Percentiles rank a stretch among this genome's conserved stretches.
These are phyloP conservation scores for Callyntrura sp. DNA, from an alignment of 2,888 invertebrate species.

Conservation along the genomic window DNA sequence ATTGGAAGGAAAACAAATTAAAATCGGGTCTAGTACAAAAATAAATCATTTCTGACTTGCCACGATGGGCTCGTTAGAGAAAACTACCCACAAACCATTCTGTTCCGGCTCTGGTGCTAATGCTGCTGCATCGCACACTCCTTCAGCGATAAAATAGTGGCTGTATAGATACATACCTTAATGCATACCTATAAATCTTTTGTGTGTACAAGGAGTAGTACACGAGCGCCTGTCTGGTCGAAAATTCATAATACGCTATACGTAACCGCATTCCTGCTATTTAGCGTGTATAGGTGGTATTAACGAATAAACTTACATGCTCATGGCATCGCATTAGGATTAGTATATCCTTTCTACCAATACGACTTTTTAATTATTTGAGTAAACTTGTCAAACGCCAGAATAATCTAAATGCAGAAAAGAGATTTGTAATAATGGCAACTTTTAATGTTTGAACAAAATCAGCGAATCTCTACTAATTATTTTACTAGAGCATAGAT, in stretches of 20 bases:
- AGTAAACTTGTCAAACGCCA: conserved; percentile 29
- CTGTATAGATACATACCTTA: too few relatives aligned
- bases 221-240: too few relatives aligned
- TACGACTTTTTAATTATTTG: neutral
- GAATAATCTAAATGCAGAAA: conserved; percentile 44
- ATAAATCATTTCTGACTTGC: conserved; percentile 78
- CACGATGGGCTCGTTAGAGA: conserved; percentile 72
- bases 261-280: too few relatives aligned
- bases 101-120: neutral
- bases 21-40: conserved; percentile 71
- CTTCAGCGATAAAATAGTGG: too few relatives aligned
- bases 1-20: conserved; percentile 77
- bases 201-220: too few relatives aligned
- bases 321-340: too few relatives aligned
- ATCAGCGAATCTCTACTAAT: conserved; percentile 59
- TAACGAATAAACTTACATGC: too few relatives aligned
- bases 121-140: too few relatives aligned
- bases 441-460: conserved; percentile 51
- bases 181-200: too few relatives aligned
- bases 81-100: conserved; percentile 65
- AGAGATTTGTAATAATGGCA: conserved; percentile 57
- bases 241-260: too few relatives aligned
- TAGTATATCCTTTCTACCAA: neutral
- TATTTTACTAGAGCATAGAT: conserved; percentile 4
- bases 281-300: too few relatives aligned